Base-by-base conservation (phyloP, 2,888 invertebrate species). In the Notodonta ziczac region DNA sequence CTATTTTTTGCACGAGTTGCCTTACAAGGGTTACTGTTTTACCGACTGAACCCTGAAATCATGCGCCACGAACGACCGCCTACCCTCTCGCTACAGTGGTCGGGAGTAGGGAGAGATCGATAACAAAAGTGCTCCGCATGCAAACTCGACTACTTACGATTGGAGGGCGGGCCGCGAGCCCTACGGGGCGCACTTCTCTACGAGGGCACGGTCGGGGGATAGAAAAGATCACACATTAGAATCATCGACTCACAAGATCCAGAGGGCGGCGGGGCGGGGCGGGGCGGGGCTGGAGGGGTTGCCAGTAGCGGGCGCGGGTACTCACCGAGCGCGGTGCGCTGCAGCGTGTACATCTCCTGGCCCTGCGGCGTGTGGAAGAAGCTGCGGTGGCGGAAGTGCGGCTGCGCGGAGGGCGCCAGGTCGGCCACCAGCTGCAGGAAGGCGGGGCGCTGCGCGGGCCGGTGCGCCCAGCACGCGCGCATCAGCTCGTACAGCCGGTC, bases 391-490 rank as follows among this genome's bases (percentile, higher is more conserved):
- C 94, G 85, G 94, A 97, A 95, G 80, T 89, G 78, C 62, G 95
- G 86, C 70, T 95, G 94, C 67, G 97, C 94, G 75, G 95, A 94
- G 55, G 96, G 94, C 72, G 97, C 93, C 64, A 99, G 91, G 82
- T 95, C 94, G 5, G 96, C 95, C 74, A 97, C 97, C 24, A 98
- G 95, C 69, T 96, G 96, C 77, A 97, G 94, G 94, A 99, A 99
- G 61, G 96, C 94, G 39, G 99, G 99, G 62, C 99, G 94, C 58
- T 95, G 94, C 46, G 94, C 91, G 0, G 97, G 96, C 74, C 97
- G 96, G 87, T 97, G 97, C 78, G 96, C 95, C 99, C 99, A 99
- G 87, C 99, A 99, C 69, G 95, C 94, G 73, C 96, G 95, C 99
- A 99, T 99, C 70, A 99, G 93, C 72, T 96, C 95, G 90, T 98